Conservation (phyloP, 2,113 vertebrate genomes). For the Lontra canadensis region DNA sequence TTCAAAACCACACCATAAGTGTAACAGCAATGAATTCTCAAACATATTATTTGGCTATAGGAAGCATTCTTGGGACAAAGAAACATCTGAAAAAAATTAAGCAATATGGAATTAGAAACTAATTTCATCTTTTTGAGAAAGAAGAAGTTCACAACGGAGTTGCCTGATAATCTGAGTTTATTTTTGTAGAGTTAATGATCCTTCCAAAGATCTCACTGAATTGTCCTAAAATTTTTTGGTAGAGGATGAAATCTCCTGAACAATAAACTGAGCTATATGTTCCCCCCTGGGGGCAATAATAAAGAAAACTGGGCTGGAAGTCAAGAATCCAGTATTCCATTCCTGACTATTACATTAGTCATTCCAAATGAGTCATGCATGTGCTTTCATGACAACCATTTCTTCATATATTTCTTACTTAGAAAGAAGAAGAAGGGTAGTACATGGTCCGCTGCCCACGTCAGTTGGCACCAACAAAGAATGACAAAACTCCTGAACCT, state of each 20-base stretch:
- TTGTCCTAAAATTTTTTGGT: slow-evolving; percentile 16
- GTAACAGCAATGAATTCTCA: background rate
- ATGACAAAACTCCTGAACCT: background rate
- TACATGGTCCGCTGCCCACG: background rate
- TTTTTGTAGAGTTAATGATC: slow-evolving; percentile 38
- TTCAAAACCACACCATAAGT: slow-evolving; percentile 36
- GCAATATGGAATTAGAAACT: slow-evolving; percentile 63
- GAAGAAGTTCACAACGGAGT: slow-evolving; percentile 42
- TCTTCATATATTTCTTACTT: background rate
- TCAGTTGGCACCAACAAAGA: background rate
- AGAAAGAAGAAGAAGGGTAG: slow-evolving; percentile 16
- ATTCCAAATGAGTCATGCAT: background rate
- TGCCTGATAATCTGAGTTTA: slow-evolving; percentile 30
- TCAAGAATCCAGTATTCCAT: background rate
- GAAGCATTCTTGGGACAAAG: slow-evolving; percentile 63
- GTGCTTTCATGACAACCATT: background rate
- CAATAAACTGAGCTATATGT: background rate
- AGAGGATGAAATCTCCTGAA: background rate
- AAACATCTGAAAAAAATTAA: slow-evolving; percentile 62
- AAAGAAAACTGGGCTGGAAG: background rate
- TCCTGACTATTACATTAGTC: background rate
- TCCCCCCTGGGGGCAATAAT: background rate
- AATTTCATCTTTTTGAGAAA: slow-evolving; percentile 62
- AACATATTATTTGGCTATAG: slow-evolving; percentile 1
- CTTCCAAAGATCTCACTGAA: background rate